Conservation (phyloP, 2,113 vertebrate species). For the Archilochus colubris region DNA sequence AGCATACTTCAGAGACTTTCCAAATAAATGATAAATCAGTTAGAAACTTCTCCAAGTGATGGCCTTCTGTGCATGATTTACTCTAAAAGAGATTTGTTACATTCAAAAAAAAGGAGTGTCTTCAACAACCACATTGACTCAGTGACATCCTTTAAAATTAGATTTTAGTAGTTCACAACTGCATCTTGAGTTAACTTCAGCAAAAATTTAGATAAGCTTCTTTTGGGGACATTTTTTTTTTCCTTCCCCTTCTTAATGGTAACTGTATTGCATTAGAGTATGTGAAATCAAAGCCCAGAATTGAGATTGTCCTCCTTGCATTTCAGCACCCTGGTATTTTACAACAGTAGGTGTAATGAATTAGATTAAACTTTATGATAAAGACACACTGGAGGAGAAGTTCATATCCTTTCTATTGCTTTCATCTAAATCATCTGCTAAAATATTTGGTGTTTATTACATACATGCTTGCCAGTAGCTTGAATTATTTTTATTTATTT, state of each 20-base stretch:
- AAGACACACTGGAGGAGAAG: slow-evolving; percentile 8
- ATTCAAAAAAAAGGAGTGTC: slow-evolving; percentile 47
- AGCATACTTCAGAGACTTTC: slow-evolving; percentile 74
- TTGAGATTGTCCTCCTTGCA: neutral
- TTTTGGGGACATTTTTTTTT: neutral
- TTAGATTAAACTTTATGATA: neutral
- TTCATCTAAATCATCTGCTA: neutral
- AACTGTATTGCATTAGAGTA: neutral
- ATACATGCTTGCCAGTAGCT: neutral
- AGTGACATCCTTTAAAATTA: neutral
- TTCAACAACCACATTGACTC: slow-evolving; percentile 18
- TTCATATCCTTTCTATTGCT: neutral
- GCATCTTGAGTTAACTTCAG: slow-evolving; percentile 5
- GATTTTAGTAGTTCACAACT: slow-evolving; percentile 26
- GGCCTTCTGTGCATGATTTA: slow-evolving; percentile 56
- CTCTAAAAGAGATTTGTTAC: slow-evolving; percentile 49
- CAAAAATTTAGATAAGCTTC: slow-evolving; percentile 29
- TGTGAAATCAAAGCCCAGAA: neutral
- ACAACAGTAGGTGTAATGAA: slow-evolving; percentile 1
- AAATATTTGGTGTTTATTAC: slow-evolving; percentile 21
- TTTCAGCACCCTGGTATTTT: slow-evolving; percentile 6
- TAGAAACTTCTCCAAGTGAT: slow-evolving; percentile 61
- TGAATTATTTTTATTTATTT: neutral
- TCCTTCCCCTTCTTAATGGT: neutral
- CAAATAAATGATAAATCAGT: slow-evolving; percentile 61